phyloP scores from a whole-genome alignment of 2,113 vertebrate genomes.

The Phaethon lepturus region DNA sequence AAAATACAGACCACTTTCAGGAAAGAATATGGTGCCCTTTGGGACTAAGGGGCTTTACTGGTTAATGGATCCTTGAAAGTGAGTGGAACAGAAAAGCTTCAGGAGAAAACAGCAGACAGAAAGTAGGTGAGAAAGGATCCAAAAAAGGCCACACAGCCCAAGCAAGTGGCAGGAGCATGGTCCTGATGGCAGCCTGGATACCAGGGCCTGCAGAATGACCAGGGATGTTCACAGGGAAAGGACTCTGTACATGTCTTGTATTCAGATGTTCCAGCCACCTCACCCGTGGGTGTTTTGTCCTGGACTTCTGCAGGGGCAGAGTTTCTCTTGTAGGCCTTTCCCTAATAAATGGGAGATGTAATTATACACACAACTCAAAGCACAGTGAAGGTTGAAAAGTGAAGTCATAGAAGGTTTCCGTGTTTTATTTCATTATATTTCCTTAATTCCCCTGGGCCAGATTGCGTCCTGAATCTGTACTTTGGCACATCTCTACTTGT shows the following conservation, averaged over 20 bases:
- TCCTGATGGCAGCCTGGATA: background rate
- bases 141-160: background rate
- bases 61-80: fast-evolving
- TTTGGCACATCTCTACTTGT: background rate
- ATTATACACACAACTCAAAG: background rate
- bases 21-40: too few species aligned
- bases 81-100: background rate
- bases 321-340: background rate
- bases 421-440: background rate
- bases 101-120: background rate
- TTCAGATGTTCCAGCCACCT: fast-evolving
- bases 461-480: too few species aligned
- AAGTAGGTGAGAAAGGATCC: background rate
- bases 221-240: background rate
- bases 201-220: background rate
- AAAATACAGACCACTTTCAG: background rate
- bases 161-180: fast-evolving
- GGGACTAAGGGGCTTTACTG: background rate
- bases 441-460: background rate
- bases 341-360: background rate
- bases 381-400: background rate
- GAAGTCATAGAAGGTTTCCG: background rate
- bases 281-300: too few species aligned
- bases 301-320: too few species aligned
- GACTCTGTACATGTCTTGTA: fast-evolving